Percentiles rank a stretch among this genome's conserved stretches.
Conservation (phyloP, 2,888 invertebrate species). For the Cetonia aurata region DNA sequence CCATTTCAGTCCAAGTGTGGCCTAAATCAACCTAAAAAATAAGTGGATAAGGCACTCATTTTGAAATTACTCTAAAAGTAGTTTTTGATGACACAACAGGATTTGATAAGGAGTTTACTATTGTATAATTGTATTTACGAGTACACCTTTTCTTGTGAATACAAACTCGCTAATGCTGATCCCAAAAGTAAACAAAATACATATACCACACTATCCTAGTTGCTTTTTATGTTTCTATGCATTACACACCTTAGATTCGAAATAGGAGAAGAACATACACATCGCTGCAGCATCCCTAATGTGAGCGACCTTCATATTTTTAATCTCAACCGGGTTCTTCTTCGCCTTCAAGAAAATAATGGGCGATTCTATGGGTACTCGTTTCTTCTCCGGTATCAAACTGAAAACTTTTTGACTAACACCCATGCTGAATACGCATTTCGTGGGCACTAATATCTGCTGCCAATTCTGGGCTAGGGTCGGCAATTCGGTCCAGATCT, state of each 20-base stretch:
- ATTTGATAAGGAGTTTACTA: no score
- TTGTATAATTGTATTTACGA: no score
- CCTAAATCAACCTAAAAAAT: slow-evolving; percentile 58
- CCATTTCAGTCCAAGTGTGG: slow-evolving; percentile 73
- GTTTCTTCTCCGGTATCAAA: slow-evolving; percentile 72
- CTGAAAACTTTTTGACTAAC: slow-evolving; percentile 79
- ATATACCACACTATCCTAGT: no score
- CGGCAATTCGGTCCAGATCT: slow-evolving; percentile 78
- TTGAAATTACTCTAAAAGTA: no score
- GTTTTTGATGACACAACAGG: no score
- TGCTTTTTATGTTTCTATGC: neutral
- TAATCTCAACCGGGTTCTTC: slow-evolving; percentile 85
- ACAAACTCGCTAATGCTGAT: no score
- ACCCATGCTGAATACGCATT: slow-evolving; percentile 78
- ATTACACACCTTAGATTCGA: slow-evolving; percentile 74
- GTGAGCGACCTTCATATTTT: slow-evolving; percentile 88
- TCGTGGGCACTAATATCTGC: slow-evolving; percentile 77
- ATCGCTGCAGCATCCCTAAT: slow-evolving; percentile 90
- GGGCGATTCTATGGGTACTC: slow-evolving; percentile 78
- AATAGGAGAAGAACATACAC: slow-evolving; percentile 85
- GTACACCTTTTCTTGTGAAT: no score
- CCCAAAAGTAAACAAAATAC: no score
- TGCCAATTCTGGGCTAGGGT: slow-evolving; percentile 75
- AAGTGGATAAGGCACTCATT: neutral
- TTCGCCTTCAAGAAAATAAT: slow-evolving; percentile 87